These are phyloP conservation scores for Lagodon rhomboides DNA, from an alignment of 2,797 vertebrate genomes.

Conservation along the genomic window DNA sequence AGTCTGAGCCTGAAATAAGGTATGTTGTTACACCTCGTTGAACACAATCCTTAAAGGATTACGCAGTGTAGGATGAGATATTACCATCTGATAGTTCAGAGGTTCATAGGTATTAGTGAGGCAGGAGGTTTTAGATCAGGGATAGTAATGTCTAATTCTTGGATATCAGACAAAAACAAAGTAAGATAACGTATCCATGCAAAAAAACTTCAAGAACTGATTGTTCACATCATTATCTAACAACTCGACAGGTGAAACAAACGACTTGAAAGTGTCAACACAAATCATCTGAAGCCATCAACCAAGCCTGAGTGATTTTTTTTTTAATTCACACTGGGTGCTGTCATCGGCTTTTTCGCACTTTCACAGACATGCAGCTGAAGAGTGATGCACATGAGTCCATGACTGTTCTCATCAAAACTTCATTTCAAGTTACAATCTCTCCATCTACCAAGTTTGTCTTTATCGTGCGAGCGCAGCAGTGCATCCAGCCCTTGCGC, in stretches of 20 bases:
- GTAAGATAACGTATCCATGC: not conserved
- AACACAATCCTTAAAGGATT: not conserved
- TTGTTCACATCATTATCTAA: not conserved
- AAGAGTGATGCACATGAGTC: constrained; percentile 1
- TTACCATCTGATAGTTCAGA: not conserved
- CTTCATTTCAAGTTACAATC: too few species aligned
- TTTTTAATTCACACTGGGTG: not conserved
- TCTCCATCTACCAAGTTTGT: not conserved
- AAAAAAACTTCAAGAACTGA: too few species aligned
- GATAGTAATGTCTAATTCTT: not conserved
- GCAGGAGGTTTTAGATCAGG: not conserved
- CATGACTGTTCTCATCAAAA: not conserved
- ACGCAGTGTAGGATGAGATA: too few species aligned
- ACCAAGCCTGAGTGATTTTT: not conserved
- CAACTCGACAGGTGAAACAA: constrained; percentile 4
- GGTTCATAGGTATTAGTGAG: not conserved
- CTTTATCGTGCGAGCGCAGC: not conserved
- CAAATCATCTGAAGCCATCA: constrained; percentile 1
- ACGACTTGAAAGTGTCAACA: not conserved
- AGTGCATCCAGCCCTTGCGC: not conserved
- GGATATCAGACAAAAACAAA: not conserved
- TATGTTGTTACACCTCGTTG: not conserved
- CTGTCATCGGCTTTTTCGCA: constrained; percentile 31
- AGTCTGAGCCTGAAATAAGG: not conserved
- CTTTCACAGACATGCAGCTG: constrained; percentile 13